Evolutionary conservation across 2,797 vertebrate species (phyloP), one percentile per base, ranked within the genome.

Genomic region (Hyperoplus immaculatus): DNA sequence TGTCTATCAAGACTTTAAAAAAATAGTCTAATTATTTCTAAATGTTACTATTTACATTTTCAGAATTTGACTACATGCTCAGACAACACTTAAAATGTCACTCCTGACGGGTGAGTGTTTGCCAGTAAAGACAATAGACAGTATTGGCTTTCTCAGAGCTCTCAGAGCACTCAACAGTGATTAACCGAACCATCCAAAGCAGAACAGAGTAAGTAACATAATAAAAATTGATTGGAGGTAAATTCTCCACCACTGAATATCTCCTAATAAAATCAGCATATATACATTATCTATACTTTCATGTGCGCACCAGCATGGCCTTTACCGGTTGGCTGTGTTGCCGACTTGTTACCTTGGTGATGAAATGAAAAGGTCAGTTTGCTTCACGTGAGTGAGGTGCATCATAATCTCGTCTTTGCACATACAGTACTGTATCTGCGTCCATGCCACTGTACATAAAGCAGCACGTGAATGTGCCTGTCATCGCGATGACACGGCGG

Each of bases 321-420:
- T 80, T 81, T 81, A 78, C 70, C 15, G 71, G 65, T 61, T 78
- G 80, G 74, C 70, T 74, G 58, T 39, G 73, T 70, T 59, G 69
- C 62, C 80, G 64, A 55, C 82, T 77, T 82, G 92, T 94, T 94
- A 89, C 94, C 93, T 84, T 92, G 92, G 91, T 80, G 93, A 95
- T 64, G 49, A 79, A 81, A 82, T 45, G 62, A 92, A 29, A 92
- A 90, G 88, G 93, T 93, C 91, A 90, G 55, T 72, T 55, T 0
- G 2, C 57, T 62, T 41, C 71, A 71, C 14, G 7, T 51, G 75
- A 29, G 29, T 29, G 41, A 61, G 62, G 71, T 53, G 75, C 70
- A 69, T 64, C 74, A 51, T 43, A 39, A 56, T 76, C 15, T 41
- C 16, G 43, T 73, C 78, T 77, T 56, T 66, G 63, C 54, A 69